A percentile compares a stretch with the other conserved stretches of the same genome.
Conservation (phyloP, 1,140 invertebrate species). For the Caenorhabditis remanei region DNA sequence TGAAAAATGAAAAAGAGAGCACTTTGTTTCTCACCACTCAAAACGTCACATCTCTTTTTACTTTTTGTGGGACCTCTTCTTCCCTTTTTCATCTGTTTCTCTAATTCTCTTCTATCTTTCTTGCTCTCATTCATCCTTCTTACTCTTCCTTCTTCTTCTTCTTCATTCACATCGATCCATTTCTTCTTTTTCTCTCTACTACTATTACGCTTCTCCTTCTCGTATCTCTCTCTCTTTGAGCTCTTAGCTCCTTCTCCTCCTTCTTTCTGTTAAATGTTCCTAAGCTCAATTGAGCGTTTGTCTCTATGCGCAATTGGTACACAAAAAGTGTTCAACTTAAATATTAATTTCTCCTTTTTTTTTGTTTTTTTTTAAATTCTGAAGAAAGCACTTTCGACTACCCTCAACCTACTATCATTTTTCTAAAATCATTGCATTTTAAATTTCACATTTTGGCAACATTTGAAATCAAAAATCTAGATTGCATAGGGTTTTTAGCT, state of each 20-base stretch:
- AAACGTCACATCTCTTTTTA: not conserved
- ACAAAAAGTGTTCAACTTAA: not conserved
- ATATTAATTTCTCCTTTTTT: not conserved
- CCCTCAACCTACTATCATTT: too few species aligned
- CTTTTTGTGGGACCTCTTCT: not conserved
- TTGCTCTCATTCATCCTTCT: not conserved
- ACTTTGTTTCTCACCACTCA: conserved; percentile 11
- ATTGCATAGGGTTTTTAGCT: too few species aligned
- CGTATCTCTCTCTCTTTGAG: not conserved
- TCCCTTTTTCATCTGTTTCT: not conserved
- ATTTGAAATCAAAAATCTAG: too few species aligned
- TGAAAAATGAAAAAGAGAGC: conserved; percentile 12
- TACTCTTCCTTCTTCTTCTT: not conserved
- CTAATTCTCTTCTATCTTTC: not conserved
- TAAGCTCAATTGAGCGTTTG: not conserved
- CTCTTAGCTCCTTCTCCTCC: not conserved
- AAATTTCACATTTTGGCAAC: too few species aligned
- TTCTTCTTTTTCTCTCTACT: not conserved
- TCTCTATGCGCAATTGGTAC: not conserved
- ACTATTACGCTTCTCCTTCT: not conserved
- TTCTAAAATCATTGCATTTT: too few species aligned
- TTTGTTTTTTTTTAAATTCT: too few species aligned
- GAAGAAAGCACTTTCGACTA: too few species aligned
- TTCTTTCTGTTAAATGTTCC: not conserved
- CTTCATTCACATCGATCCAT: not conserved